Base-by-base conservation (phyloP, 2,888 invertebrate species). In the Formica aserva region DNA sequence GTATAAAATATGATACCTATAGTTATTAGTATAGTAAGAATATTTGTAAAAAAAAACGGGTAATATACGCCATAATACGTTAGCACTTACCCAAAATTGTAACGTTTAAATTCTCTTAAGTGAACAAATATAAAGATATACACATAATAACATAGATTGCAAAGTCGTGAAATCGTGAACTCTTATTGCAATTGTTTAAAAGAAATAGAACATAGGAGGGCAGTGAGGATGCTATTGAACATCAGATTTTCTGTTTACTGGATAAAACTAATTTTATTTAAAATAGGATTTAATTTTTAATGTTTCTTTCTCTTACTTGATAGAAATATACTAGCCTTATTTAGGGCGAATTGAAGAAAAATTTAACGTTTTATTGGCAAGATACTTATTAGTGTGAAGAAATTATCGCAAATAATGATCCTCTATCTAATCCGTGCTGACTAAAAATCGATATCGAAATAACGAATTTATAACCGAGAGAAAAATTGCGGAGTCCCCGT, bases 161-260 rank as follows among this genome's bases (percentile, higher is more conserved):
- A 78, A 45, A 22, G 22, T 60, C n/a, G 41, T 18, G 26, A 78
- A 29, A 69, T 52, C 11, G n/a, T 60, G n/a, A n/a, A n/a, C 15
- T 38, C 18, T 38, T 38, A 18, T 55, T 22, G 18, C 18, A 69
- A 22, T 22, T 41, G 55, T 57, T 67, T 18, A 22, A 60, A 13
- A 69, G 13, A 69, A 32, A 13, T 52, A 48, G 29, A 57, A 69
- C 18, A 9, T 57, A 45, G 35, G 29, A 26, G 60, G 57, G 78
- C 29, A 60, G 45, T 35, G 67, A 78, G 57, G 77, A 45, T 69
- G 78, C 78, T 60, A 69, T 52, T 15, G 45, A 60, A 13, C 1
- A 29, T 75, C 13, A 45, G 9, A 29, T 41, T 62, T 60, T 38
- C 1, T 13, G 9, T 35, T 57, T 26, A 26, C 57, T 22, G 18